Conservation (phyloP, 2,113 vertebrate genomes). For the Cochlearius cochlearius region DNA sequence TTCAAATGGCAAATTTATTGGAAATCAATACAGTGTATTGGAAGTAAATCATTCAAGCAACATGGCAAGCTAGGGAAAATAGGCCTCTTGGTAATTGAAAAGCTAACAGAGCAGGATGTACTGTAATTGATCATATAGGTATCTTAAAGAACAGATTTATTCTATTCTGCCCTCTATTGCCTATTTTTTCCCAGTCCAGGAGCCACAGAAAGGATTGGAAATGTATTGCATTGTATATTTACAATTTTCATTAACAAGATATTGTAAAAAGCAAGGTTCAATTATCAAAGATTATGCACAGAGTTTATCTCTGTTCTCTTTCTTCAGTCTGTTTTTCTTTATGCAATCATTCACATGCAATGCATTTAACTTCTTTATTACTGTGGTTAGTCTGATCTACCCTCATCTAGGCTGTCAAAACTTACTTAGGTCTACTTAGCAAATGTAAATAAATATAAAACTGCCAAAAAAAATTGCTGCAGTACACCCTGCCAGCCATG, state of each 20-base stretch:
- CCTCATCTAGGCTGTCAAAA: neutral
- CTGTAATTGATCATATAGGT: constrained; percentile 41
- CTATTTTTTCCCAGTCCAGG: neutral
- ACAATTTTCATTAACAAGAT: neutral
- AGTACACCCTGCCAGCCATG: neutral
- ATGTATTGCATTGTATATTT: neutral
- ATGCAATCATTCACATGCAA: neutral
- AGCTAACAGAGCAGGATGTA: constrained; percentile 25
- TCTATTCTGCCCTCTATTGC: neutral
- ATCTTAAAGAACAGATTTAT: neutral
- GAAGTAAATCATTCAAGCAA: constrained; percentile 35
- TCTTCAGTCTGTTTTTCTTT: neutral
- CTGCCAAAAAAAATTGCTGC: neutral
- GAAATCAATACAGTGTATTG: constrained; percentile 41
- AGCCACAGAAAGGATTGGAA: neutral
- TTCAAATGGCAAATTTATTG: constrained; percentile 51
- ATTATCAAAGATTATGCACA: neutral
- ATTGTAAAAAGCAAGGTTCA: neutral
- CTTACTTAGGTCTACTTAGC: neutral
- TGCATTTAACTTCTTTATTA: neutral
- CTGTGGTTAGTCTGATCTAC: neutral
- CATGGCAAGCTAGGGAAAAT: neutral
- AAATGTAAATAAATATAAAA: neutral
- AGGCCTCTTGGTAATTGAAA: constrained; percentile 38
- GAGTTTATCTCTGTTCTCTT: neutral